Evolutionary conservation across 2,797 vertebrate species (phyloP).

Genomic region (Ataeniobius toweri): DNA sequence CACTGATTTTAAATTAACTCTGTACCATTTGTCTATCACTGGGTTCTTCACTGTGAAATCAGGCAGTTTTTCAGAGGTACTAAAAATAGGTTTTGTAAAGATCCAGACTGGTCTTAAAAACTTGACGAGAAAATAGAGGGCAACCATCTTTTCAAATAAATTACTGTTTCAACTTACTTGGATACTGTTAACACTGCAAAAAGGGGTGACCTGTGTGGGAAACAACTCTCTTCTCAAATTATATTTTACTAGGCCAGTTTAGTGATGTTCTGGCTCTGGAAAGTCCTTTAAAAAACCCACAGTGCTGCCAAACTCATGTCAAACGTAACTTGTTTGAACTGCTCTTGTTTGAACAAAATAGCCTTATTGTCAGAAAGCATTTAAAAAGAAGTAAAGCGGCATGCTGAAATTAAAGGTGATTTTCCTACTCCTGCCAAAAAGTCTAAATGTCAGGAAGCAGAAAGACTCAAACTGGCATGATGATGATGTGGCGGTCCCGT

Average conservation of each 20-base stretch:
- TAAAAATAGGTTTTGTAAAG: constrained; percentile 1
- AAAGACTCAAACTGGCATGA: constrained; percentile 17
- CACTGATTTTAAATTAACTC: constrained; percentile 21
- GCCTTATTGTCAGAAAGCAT: constrained; percentile 51
- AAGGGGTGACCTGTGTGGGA: neutral
- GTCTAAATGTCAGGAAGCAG: constrained; percentile 40
- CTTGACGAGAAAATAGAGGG: neutral
- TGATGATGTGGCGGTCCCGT: constrained; percentile 39
- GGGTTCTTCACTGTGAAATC: neutral
- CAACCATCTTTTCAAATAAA: neutral
- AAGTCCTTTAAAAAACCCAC: constrained; percentile 19
- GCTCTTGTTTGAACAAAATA: constrained; percentile 6
- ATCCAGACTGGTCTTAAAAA: neutral
- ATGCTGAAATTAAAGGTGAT: constrained; percentile 46
- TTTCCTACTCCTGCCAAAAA: constrained; percentile 50
- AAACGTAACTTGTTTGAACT: constrained; percentile 41
- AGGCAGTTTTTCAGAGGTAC: constrained; percentile 16
- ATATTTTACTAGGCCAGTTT: constrained; percentile 1
- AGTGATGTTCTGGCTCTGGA: constrained; percentile 29
- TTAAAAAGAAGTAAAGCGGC: constrained; percentile 35
- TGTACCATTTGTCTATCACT: neutral
- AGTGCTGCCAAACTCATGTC: constrained; percentile 37
- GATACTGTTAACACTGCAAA: constrained; percentile 7
- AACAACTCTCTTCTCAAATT: neutral
- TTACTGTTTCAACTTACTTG: neutral